Evolutionary conservation across 2,113 vertebrate genomes (phyloP).

Genomic region (Eulemur macaco): DNA sequence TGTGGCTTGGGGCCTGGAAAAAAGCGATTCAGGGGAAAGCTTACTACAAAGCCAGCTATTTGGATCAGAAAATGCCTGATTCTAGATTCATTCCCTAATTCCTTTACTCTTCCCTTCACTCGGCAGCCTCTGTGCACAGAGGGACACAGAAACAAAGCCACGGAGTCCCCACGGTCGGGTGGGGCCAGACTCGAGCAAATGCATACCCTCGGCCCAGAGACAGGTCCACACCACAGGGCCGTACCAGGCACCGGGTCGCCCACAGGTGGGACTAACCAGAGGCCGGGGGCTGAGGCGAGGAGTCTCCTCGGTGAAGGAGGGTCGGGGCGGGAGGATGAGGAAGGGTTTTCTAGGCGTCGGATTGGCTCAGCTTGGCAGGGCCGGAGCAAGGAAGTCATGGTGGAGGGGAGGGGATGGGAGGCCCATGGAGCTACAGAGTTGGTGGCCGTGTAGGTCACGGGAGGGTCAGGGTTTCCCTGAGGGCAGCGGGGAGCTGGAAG

Average conservation of each 20-base stretch:
- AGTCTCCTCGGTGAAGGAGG: background rate
- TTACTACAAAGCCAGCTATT: accelerated
- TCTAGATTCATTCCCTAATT: accelerated
- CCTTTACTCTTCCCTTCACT: background rate
- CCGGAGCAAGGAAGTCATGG: accelerated
- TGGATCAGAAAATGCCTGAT: background rate
- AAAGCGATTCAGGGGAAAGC: background rate
- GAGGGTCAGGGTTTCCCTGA: accelerated
- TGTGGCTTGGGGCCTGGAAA: constrained; percentile 93
- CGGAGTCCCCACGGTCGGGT: accelerated
- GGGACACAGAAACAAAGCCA: background rate
- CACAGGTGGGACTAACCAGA: background rate
- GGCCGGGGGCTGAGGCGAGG: background rate
- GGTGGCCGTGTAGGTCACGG: accelerated
- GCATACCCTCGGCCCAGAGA: too few species aligned
- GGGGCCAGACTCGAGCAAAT: accelerated
- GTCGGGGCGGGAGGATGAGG: background rate
- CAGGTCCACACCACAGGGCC: accelerated
- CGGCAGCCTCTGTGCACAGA: background rate
- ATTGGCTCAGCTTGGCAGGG: background rate
- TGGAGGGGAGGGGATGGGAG: background rate
- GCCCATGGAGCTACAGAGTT: accelerated
- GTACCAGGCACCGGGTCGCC: accelerated
- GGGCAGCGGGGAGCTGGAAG: background rate
- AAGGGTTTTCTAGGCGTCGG: accelerated